A percentile compares a stretch with the other conserved stretches of the same genome.
Conservation (phyloP, 64 coral and sea anemone genomes). For the Montipora sp. region DNA sequence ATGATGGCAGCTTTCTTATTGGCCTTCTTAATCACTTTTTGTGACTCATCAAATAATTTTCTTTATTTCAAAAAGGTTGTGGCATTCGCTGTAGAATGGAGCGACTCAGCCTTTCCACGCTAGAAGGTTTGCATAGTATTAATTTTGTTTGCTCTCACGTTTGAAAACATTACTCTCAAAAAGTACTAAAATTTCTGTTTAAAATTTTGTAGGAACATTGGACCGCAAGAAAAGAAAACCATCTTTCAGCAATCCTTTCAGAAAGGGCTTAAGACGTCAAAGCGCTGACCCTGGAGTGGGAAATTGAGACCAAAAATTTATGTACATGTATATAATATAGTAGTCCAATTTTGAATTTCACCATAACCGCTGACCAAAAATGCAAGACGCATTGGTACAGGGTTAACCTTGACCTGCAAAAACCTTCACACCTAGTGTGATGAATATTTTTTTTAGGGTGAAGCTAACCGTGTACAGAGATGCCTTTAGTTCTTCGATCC, state of each 20-base stretch:
- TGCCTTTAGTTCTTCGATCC: no score
- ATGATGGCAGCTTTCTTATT: no score
- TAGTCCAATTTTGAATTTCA: no score
- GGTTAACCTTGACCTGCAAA: no score
- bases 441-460: no score
- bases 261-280: slow-evolving; percentile 4
- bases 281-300: neutral
- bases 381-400: no score
- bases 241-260: slow-evolving; percentile 64
- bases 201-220: slow-evolving; percentile 31
- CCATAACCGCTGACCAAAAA: no score
- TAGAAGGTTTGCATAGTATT: slow-evolving; percentile 47
- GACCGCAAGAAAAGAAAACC: slow-evolving; percentile 37
- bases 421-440: no score
- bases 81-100: slow-evolving; percentile 57
- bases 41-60: neutral
- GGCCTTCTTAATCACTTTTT: neutral
- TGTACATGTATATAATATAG: no score
- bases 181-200: neutral
- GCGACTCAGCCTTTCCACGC: slow-evolving; percentile 64
- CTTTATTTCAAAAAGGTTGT: neutral
- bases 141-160: no score
- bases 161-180: neutral
- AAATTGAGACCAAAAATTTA: no score
- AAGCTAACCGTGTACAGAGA: no score